Evolutionary conservation across 2,113 vertebrate species (phyloP).

Genomic region (Labeo rohita): DNA sequence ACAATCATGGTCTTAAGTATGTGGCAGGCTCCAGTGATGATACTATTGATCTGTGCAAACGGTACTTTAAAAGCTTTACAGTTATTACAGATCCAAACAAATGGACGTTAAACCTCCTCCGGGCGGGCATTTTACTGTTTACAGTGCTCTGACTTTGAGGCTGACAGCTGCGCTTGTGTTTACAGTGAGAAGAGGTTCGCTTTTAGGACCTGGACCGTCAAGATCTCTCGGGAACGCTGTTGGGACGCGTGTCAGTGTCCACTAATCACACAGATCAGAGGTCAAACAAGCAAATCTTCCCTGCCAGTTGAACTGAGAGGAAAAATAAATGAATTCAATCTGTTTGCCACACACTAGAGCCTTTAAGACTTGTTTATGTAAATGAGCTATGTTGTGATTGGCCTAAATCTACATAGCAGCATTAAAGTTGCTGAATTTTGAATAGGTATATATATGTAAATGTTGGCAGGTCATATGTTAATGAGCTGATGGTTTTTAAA

Average conservation of each 20-base stretch:
- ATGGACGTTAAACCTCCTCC: slow-evolving; percentile 16
- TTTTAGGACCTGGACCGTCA: background rate
- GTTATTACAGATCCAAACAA: slow-evolving; percentile 15
- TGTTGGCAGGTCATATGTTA: background rate
- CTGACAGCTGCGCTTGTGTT: background rate
- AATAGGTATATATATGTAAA: background rate
- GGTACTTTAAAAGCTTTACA: slow-evolving; percentile 8
- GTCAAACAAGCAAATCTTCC: background rate
- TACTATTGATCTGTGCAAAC: slow-evolving; percentile 19
- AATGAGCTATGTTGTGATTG: background rate
- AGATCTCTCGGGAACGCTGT: background rate
- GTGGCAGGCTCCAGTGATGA: slow-evolving; percentile 9
- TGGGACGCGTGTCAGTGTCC: background rate
- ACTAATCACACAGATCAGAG: slow-evolving; percentile 11
- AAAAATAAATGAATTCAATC: background rate
- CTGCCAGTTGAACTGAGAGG: too few species aligned
- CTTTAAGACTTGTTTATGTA: background rate
- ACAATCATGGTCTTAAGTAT: slow-evolving; percentile 24
- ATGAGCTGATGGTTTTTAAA: background rate
- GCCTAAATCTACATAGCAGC: background rate
- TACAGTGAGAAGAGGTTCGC: background rate
- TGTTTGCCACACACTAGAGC: background rate
- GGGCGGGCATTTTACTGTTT: background rate
- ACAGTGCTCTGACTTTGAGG: background rate
- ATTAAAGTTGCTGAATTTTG: background rate